Evolutionary conservation across 2,797 vertebrate genomes (phyloP).

Genomic region (Cyclopterus lumpus): DNA sequence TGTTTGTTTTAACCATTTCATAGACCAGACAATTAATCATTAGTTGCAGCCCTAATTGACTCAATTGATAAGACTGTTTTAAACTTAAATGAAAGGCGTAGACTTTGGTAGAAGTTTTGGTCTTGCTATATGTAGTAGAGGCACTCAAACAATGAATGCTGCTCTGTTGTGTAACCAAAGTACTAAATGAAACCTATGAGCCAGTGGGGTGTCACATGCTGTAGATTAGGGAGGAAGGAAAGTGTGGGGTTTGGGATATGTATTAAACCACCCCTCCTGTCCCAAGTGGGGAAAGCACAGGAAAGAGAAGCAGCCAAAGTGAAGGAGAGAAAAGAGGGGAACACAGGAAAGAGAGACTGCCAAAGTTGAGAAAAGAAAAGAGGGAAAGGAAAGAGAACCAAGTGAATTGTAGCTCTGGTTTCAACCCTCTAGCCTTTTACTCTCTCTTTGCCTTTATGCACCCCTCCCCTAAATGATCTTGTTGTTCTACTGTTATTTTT

Average conservation of each 20-base stretch:
- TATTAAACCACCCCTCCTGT: constrained; percentile 89
- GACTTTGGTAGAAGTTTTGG: neutral
- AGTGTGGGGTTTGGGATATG: constrained; percentile 84
- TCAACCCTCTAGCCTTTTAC: constrained; percentile 73
- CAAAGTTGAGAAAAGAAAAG: constrained; percentile 75
- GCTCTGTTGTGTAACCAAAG: constrained; percentile 10
- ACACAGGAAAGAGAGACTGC: constrained; percentile 82
- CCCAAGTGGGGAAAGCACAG: constrained; percentile 91
- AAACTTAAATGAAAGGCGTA: neutral
- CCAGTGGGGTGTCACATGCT: constrained; percentile 89
- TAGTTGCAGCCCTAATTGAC: neutral
- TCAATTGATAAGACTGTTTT: neutral
- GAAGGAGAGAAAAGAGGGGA: constrained; percentile 77
- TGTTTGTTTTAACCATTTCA: neutral
- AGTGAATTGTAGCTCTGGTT: constrained; percentile 75
- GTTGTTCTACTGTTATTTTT: constrained; percentile 68
- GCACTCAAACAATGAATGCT: constrained; percentile 3
- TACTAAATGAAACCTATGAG: constrained; percentile 51
- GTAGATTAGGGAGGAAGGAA: constrained; percentile 89
- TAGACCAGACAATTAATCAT: neutral
- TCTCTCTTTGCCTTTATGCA: constrained; percentile 50
- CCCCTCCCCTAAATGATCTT: constrained; percentile 53
- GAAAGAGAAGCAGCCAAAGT: constrained; percentile 79
- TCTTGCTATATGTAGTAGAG: neutral
- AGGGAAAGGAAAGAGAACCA: constrained; percentile 79